These are phyloP conservation scores for Isurus oxyrinchus DNA, from an alignment of 2,113 vertebrate species.

Conservation along the genomic window DNA sequence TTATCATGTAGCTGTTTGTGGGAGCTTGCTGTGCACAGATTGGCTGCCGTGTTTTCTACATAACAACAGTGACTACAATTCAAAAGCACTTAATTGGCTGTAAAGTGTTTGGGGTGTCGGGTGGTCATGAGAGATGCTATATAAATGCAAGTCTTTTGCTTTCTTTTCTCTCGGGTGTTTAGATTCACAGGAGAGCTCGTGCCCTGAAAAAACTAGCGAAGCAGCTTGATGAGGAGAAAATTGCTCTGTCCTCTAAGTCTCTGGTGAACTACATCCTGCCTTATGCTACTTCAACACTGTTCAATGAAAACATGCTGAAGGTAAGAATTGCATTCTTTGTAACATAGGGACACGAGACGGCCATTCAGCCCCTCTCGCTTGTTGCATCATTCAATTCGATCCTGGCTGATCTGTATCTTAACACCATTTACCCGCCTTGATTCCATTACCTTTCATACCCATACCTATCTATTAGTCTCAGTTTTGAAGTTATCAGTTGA, in stretches of 20 bases:
- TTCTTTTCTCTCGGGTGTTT: neutral
- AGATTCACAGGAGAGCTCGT: conserved; percentile 88
- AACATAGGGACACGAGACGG: too few species aligned
- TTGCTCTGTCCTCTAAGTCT: conserved; percentile 71
- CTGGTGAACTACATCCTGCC: conserved; percentile 95
- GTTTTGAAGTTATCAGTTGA: neutral
- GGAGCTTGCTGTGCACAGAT: neutral
- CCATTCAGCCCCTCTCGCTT: neutral
- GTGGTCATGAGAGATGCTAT: neutral
- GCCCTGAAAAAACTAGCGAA: conserved; percentile 84
- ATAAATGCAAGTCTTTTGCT: neutral
- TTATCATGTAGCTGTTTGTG: neutral
- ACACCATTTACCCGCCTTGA: neutral
- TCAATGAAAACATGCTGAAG: conserved; percentile 86
- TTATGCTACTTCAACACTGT: conserved; percentile 77
- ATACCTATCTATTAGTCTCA: neutral
- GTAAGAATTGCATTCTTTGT: conserved; percentile 50
- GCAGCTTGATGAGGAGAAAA: conserved; percentile 72
- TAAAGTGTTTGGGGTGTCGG: neutral
- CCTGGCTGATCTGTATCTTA: neutral
- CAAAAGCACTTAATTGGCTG: neutral
- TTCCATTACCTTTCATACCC: neutral
- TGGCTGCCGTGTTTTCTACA: neutral
- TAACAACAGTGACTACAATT: neutral
- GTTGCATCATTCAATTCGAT: neutral